phyloP scores from a whole-genome alignment of 2,797 vertebrate species.

The Iguana delicatissima region DNA sequence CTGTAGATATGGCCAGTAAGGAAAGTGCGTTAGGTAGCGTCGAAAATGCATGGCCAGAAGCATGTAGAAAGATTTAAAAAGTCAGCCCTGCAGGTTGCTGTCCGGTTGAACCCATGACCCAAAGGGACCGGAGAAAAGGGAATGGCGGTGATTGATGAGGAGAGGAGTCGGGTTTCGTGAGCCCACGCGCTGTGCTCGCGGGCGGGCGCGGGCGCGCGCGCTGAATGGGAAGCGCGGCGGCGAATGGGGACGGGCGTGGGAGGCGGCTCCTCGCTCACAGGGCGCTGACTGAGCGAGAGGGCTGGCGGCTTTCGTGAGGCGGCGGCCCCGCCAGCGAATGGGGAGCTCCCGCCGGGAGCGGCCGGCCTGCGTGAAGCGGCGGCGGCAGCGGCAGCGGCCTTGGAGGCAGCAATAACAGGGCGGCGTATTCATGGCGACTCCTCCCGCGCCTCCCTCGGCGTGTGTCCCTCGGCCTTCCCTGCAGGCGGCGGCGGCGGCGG shows the following conservation, averaged over 20 bases:
- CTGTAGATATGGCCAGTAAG: too few species aligned
- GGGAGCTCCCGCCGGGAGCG: not conserved
- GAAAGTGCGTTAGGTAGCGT: too few species aligned
- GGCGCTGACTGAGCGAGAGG: not conserved
- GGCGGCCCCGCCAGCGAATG: not conserved
- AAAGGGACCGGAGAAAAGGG: not conserved
- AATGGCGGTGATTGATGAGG: too few species aligned
- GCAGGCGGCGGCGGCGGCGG: conserved; percentile 59
- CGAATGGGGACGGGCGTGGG: not conserved
- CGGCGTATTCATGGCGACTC: conserved; percentile 10
- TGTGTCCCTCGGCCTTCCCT: conserved; percentile 7
- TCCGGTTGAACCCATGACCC: not conserved
- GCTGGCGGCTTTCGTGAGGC: conserved; percentile 18
- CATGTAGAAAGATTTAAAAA: not conserved
- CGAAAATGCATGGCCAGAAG: too few species aligned
- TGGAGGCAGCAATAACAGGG: conserved; percentile 20
- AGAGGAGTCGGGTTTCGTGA: too few species aligned
- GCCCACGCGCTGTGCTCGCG: not conserved
- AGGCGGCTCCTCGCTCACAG: not conserved
- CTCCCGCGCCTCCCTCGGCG: conserved; percentile 12
- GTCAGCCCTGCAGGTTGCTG: too few species aligned
- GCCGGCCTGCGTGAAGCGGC: not conserved
- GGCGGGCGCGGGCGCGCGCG: not conserved
- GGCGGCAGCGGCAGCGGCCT: not conserved
- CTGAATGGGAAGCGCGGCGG: not conserved